Conservation (phyloP, 2,797 vertebrate species). For the Acridotheres tristis region DNA sequence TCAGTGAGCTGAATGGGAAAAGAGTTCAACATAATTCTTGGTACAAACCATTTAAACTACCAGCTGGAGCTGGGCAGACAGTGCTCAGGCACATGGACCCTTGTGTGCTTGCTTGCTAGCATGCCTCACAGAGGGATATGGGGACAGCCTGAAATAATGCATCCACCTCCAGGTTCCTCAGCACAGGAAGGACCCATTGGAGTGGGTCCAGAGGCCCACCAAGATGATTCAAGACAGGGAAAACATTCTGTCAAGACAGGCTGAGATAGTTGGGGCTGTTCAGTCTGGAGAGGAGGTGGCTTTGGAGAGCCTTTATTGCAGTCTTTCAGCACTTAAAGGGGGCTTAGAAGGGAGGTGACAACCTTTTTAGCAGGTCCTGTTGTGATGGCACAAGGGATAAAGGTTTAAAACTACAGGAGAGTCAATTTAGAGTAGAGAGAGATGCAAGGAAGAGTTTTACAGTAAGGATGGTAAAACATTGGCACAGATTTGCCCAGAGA, state of each 20-base stretch:
- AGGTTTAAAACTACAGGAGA: neutral
- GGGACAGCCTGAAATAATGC: neutral
- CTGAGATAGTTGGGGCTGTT: neutral
- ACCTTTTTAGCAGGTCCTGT: neutral
- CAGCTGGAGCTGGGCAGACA: neutral
- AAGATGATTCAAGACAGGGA: neutral
- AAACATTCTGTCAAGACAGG: neutral
- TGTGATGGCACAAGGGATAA: neutral
- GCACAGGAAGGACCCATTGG: too few species aligned
- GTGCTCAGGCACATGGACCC: fast-evolving
- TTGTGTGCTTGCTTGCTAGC: neutral
- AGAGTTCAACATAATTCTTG: neutral
- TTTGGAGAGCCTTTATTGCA: neutral
- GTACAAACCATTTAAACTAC: neutral
- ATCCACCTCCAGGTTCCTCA: neutral
- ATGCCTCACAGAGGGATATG: neutral
- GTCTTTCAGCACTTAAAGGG: neutral
- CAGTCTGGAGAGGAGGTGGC: neutral
- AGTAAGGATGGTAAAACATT: neutral
- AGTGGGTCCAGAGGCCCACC: neutral
- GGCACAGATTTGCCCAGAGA: neutral
- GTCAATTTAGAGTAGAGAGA: neutral
- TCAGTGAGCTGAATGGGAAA: neutral
- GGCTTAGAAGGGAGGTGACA: neutral
- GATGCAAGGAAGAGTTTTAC: neutral